Evolutionary conservation across 2,888 invertebrate species (phyloP).

Genomic region (Stomorhina lunata): DNA sequence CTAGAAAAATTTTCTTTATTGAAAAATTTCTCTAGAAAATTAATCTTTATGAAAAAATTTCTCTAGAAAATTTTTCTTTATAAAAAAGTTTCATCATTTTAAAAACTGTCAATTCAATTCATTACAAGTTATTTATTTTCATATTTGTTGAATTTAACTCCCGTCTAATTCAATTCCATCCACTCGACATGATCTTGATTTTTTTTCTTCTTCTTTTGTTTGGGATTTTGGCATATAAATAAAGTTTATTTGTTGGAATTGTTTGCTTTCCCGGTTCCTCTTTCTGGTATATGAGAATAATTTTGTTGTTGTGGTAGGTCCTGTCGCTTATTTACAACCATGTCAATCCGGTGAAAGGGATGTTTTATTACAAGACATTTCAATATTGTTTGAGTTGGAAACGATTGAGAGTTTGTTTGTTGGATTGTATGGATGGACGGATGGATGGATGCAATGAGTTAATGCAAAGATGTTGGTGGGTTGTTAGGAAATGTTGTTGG

Average conservation of each 20-base stretch:
- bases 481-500: constrained; percentile 21
- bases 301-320: constrained; percentile 63
- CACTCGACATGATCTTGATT: constrained; percentile 37
- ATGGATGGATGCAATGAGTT: background rate
- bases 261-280: background rate
- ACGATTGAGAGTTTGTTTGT: too few species aligned
- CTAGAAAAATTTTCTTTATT: too few species aligned
- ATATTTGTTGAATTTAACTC: background rate
- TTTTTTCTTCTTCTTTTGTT: constrained; percentile 23
- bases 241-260: constrained; percentile 46
- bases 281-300: constrained; percentile 43
- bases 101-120: constrained; percentile 17
- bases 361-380: constrained; percentile 67
- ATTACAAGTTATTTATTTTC: background rate
- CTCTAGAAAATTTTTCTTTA: too few species aligned
- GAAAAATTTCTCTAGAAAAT: too few species aligned
- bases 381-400: constrained; percentile 56
- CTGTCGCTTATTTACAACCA: constrained; percentile 65
- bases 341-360: constrained; percentile 65
- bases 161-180: background rate
- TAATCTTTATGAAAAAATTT: too few species aligned
- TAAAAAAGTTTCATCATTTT: constrained; percentile 11
- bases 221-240: constrained; percentile 18
- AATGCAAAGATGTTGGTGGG: constrained; percentile 30
- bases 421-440: constrained; percentile 6